Evolutionary conservation across 2,113 vertebrate genomes (phyloP).

Genomic region (Rynchops niger): DNA sequence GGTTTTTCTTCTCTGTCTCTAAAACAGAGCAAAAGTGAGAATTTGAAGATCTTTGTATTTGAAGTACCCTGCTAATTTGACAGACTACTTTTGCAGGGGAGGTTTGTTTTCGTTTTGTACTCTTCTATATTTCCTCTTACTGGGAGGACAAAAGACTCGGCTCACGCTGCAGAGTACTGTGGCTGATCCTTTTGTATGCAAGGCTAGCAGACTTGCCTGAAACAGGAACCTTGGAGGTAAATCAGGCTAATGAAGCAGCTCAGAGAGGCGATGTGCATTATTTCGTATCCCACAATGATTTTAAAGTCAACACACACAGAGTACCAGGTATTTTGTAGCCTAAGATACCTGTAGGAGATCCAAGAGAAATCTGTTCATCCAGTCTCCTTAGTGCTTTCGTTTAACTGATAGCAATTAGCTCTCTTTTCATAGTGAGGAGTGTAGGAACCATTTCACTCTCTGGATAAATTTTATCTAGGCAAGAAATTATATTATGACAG

Average conservation of each 20-base stretch:
- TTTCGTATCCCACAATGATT: conserved; percentile 60
- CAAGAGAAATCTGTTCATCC: conserved; percentile 34
- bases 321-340: conserved; percentile 29
- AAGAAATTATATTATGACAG: conserved; percentile 68
- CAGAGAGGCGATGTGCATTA: conserved; percentile 23
- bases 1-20: conserved; percentile 8
- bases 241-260: conserved; percentile 71
- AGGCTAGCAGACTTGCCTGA: conserved; percentile 54
- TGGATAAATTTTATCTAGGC: conserved; percentile 56
- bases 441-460: conserved; percentile 50
- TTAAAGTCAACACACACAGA: conserved; percentile 48
- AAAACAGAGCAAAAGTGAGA: conserved; percentile 7
- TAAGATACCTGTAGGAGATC: conserved; percentile 29
- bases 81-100: conserved; percentile 15
- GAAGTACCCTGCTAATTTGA: conserved; percentile 55
- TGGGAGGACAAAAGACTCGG: conserved; percentile 31
- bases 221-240: conserved; percentile 65
- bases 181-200: conserved; percentile 48
- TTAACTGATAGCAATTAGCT: conserved; percentile 51
- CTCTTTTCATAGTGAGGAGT: not conserved
- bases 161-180: not conserved
- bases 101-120: conserved; percentile 45
- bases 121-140: conserved; percentile 1
- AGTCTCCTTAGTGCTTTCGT: not conserved
- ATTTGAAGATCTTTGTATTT: conserved; percentile 46